Base-by-base conservation (phyloP, 2,888 invertebrate genomes). In the Calliphora vomitoria region DNA sequence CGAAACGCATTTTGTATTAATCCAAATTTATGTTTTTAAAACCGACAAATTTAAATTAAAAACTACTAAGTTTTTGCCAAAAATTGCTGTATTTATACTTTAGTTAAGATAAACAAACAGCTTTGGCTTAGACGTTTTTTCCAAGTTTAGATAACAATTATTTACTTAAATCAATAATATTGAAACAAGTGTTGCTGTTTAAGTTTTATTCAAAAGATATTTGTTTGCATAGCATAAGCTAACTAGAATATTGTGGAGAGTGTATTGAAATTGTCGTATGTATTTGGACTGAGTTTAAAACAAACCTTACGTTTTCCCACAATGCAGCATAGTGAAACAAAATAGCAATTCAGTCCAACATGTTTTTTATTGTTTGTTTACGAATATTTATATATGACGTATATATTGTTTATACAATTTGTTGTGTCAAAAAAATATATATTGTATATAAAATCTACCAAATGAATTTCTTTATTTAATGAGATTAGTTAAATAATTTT, bases 1-100 rank as follows among this genome's bases (percentile, higher is more conserved):
- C 8, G n/a, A 69, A 79, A 47, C 69, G 79, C 79, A 79, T 79
- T 5, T 13, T 79, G 55, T 71, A 8, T 69, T 35, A n/a, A n/a
- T 31, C 5, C 60, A 31, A 31, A 5, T 4, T 71, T 38, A n/a
- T 55, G 2, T 6, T 15, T 47, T 25, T 25, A 25, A 2, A 25
- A 25, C 2, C 35, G 13, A 13, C 0, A 18, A 31, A 31, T 11
- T 60, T 6, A 5, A 60, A 60, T 11, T 25, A 18, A 31, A 60
- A 31, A 60, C 60, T 60, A 55, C 4, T 55, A 18, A 20, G 31
- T 60, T 60, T 60, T 60, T 13, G 15, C 4, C 6, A 25, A 31
- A 15, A 20, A 15, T 31, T 25, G 2, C 31, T 44, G 3, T 68
- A 47, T 68, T 47, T 68, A 68, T 68, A 47, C 13, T 15, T 13